These are phyloP conservation scores for Sarcoramphus papa DNA, from an alignment of 2,797 vertebrate genomes.

Conservation along the genomic window DNA sequence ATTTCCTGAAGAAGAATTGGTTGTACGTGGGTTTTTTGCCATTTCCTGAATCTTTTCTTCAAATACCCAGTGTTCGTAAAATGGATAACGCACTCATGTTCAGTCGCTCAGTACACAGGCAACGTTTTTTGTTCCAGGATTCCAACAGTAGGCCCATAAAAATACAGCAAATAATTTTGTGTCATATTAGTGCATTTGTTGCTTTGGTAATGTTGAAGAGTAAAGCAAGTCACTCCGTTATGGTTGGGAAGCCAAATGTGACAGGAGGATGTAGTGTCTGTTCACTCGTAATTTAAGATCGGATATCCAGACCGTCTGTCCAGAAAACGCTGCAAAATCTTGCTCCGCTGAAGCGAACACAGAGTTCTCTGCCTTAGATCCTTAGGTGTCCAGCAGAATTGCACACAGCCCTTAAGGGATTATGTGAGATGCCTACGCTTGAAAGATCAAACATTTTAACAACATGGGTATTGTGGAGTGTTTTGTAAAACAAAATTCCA, in stretches of 20 bases:
- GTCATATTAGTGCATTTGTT: fast-evolving
- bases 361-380: neutral
- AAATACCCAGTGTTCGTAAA: neutral
- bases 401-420: no score
- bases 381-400: fast-evolving
- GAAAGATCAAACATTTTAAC: neutral
- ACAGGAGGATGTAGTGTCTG: no score
- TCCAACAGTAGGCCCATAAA: neutral
- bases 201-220: neutral
- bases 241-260: neutral
- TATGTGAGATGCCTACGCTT: neutral
- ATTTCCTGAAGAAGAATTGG: no score
- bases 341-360: fast-evolving
- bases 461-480: neutral
- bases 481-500: neutral
- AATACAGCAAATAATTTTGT: neutral
- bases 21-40: fast-evolving
- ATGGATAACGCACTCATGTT: no score
- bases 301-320: fast-evolving
- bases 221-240: neutral
- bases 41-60: neutral
- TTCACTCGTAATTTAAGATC: neutral
- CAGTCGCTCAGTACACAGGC: neutral
- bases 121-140: neutral
- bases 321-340: neutral